Conservation (phyloP, 2,888 invertebrate species). For the Rhorus exstirpatorius region DNA sequence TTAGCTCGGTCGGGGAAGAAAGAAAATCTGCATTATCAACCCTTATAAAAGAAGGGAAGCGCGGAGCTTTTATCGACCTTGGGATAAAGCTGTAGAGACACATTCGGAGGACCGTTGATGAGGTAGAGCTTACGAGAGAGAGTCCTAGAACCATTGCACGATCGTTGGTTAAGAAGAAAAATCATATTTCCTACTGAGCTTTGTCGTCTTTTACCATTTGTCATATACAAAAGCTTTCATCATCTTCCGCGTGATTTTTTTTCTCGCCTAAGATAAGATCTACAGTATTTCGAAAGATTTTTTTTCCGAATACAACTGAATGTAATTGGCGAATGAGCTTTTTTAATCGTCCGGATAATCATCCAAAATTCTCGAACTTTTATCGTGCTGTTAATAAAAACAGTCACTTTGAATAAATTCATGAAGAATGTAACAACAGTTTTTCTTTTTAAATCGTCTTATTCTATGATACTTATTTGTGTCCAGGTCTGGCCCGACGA, state of each 20-base stretch:
- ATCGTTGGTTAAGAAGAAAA: slow-evolving; percentile 27
- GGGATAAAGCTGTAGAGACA: background rate
- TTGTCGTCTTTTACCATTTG: background rate
- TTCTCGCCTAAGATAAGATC: too few relatives aligned
- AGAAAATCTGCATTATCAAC: background rate
- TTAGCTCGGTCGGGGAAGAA: background rate
- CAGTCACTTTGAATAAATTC: too few relatives aligned
- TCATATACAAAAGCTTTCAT: background rate
- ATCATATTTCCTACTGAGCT: background rate
- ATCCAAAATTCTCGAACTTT: too few relatives aligned
- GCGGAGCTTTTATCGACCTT: slow-evolving; percentile 34
- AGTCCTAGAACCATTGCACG: background rate
- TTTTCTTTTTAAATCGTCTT: background rate
- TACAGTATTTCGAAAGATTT: too few relatives aligned
- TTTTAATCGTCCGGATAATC: too few relatives aligned
- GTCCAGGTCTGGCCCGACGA: background rate
- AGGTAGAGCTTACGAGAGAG: slow-evolving; percentile 10
- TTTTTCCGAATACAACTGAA: too few relatives aligned
- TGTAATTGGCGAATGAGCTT: too few relatives aligned
- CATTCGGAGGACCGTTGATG: background rate
- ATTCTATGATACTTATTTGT: too few relatives aligned
- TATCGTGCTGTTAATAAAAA: too few relatives aligned
- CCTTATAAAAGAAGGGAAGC: background rate
- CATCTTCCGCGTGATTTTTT: background rate
- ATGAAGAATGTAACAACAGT: too few relatives aligned